Percentiles rank a stretch among this genome's conserved stretches.
Conservation (phyloP, 1,140 invertebrate genomes). For the Sminthurinus signatus region DNA sequence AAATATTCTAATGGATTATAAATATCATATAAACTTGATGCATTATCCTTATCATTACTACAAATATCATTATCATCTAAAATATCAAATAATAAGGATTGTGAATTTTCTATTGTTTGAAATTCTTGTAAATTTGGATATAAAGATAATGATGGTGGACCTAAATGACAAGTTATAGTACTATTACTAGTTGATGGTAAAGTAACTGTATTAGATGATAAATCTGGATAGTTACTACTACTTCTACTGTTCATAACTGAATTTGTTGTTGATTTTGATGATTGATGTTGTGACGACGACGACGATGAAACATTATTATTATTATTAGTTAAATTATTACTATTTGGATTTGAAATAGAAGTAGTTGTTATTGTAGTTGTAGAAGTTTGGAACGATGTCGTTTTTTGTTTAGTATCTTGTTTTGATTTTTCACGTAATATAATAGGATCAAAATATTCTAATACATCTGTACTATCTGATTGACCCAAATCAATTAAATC, state of each 20-base stretch:
- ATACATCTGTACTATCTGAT: slow-evolving; percentile 23
- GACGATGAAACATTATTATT: not conserved
- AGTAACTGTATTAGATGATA: not conserved
- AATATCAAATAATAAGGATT: slow-evolving; percentile 56
- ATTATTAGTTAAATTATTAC: not conserved
- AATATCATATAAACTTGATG: slow-evolving; percentile 69
- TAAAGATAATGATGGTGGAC: slow-evolving; percentile 13
- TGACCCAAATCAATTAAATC: slow-evolving; percentile 38
- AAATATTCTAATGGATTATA: slow-evolving; percentile 81
- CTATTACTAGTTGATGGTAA: slow-evolving; percentile 2
- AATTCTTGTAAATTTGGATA: slow-evolving; percentile 38
- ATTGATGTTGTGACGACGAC: not conserved
- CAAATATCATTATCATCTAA: slow-evolving; percentile 31
- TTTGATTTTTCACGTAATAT: not conserved
- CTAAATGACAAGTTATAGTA: slow-evolving; percentile 6
- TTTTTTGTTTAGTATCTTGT: not conserved
- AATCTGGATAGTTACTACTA: too few relatives aligned
- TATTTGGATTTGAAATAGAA: not conserved
- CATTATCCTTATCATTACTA: slow-evolving; percentile 46
- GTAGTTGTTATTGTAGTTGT: not conserved
- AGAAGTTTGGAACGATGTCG: too few relatives aligned
- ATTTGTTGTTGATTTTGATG: not conserved
- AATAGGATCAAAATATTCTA: slow-evolving; percentile 39
- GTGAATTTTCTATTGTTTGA: slow-evolving; percentile 77
- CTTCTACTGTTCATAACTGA: too few relatives aligned